phyloP scores from a whole-genome alignment of 92 coral and sea anemone genomes.

The Actinostola sp. region DNA sequence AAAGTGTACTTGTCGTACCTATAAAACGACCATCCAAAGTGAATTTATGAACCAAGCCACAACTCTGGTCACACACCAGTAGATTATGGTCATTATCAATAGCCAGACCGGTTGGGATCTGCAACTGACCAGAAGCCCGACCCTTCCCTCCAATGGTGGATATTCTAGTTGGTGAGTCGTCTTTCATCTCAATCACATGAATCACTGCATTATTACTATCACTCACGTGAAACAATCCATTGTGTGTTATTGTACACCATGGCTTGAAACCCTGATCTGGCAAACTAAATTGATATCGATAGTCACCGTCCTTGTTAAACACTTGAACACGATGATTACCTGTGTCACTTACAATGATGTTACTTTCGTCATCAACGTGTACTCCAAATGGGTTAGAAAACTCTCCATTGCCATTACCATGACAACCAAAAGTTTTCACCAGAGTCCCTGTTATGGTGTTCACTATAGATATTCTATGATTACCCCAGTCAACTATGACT shows the following conservation, averaged over 20 bases:
- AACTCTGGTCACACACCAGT: too few relatives aligned
- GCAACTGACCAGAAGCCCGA: too few relatives aligned
- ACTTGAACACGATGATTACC: neutral
- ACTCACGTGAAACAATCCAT: too few relatives aligned
- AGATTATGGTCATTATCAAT: too few relatives aligned
- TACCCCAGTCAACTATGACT: constrained; percentile 6
- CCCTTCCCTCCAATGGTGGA: neutral
- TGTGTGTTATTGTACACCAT: neutral
- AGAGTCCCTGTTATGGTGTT: too few relatives aligned
- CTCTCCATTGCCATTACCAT: too few relatives aligned
- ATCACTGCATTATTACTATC: neutral
- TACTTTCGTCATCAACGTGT: constrained; percentile 2
- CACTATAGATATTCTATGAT: too few relatives aligned
- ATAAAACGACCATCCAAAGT: too few relatives aligned
- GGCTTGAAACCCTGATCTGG: neutral
- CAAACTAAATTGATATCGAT: neutral
- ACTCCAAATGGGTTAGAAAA: neutral
- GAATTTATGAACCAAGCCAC: too few relatives aligned
- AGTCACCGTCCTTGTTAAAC: neutral
- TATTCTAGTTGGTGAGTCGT: neutral
- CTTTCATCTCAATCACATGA: neutral
- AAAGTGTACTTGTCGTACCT: too few relatives aligned
- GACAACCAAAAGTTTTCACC: too few relatives aligned
- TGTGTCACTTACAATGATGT: constrained; percentile 9
- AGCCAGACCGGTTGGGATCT: too few relatives aligned